Evolutionary conservation across 2,888 invertebrate genomes (phyloP), one percentile per base, ranked within the genome.

Genomic region (Ditylenchus weischeri): DNA sequence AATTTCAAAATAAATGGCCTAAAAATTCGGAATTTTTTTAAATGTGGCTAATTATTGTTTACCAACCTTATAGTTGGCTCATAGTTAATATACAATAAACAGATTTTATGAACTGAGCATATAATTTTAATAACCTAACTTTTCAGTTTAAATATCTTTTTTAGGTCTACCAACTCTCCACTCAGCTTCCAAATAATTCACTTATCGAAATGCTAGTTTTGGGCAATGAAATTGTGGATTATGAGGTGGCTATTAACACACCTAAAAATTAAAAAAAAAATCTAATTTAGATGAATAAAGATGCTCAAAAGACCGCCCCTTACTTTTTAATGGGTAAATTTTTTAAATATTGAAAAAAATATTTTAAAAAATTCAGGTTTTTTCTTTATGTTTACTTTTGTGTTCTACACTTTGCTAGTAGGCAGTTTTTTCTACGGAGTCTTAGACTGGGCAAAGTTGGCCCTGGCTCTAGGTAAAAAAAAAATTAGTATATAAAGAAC

Each of bases 191-290:
- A 29, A 66, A 57, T 35, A 58, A 36, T 35, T 66, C 74, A 43
- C 43, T 74, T 21, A 35, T 74, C 36, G 64, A 74, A 50, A 49
- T 75, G 18, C 70, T 80, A 72, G 78, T 79, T 10, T 71, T 82
- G 58, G 80, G 82, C 3, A 76, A 75, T 5, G 82, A 82, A 68
- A 78, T 82, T 21, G 81, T 82, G 1, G 82, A 83, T 69, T 71
- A 72, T 21, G 82, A 82, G 65, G 43, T 43, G 2, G 15, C 43
- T 43, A 15, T 43, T 6, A 43, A 43, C 11, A 43, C 11, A 43
- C 8, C 1, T 43, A 13, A 3, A 43, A 6, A 43, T 43, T 43
- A 13, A 6, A 10, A 43, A 43, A 43, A 43, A 13, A 13, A 6
- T 43, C 43, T 43, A 10, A 13, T 43, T 43, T 43, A 43, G 43